These are phyloP conservation scores for Lophura nycthemera DNA, from an alignment of 2,113 vertebrate species.

Conservation along the genomic window DNA sequence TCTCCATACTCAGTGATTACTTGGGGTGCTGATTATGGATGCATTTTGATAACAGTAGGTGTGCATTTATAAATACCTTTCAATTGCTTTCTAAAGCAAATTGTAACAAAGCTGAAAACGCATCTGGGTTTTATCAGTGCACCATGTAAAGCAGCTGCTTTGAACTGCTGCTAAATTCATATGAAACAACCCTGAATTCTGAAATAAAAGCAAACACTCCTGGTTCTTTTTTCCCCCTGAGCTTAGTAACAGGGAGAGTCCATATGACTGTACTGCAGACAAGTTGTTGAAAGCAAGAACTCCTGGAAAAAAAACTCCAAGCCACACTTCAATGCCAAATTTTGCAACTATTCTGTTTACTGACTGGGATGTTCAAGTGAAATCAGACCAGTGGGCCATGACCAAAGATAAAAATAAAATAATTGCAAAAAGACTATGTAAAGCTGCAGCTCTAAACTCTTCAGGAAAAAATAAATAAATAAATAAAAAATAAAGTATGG, in stretches of 20 bases:
- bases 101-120: neutral
- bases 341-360: constrained; percentile 60
- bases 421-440: constrained; percentile 1
- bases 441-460: constrained; percentile 26
- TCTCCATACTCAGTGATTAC: neutral
- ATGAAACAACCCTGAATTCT: neutral
- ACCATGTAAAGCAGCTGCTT: neutral
- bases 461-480: neutral
- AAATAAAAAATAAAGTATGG: neutral
- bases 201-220: constrained; percentile 22
- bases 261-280: neutral
- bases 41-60: neutral
- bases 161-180: neutral
- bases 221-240: neutral
- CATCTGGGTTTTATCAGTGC: neutral
- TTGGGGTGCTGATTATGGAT: neutral
- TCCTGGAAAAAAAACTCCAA: neutral
- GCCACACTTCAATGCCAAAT: constrained; percentile 21
- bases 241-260: neutral
- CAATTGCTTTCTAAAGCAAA: neutral
- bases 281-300: neutral
- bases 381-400: constrained; percentile 40
- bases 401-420: constrained; percentile 58
- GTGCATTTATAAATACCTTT: neutral
- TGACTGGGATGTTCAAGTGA: constrained; percentile 39